A percentile compares a stretch with the other conserved stretches of the same genome.
Evolutionary conservation across 2,113 vertebrate species (phyloP).

Genomic region (Mormyrus lacerda): DNA sequence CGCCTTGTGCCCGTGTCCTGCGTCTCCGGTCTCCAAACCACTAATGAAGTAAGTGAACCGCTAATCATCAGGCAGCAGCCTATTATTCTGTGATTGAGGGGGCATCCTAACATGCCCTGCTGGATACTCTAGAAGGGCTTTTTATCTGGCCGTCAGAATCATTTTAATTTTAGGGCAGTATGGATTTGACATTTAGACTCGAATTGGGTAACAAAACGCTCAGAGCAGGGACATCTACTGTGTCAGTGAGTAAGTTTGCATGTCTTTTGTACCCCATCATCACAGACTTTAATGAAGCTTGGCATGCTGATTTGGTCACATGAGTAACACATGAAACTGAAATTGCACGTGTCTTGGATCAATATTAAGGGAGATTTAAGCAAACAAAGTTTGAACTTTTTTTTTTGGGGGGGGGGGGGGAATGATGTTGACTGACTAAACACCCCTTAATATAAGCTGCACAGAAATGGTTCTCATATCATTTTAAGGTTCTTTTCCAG

Average conservation of each 20-base stretch:
- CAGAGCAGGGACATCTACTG: background rate
- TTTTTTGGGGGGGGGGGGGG: too few relatives aligned
- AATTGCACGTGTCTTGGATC: too few relatives aligned
- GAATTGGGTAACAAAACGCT: background rate
- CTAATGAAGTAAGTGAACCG: background rate
- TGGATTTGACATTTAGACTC: background rate
- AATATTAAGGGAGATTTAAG: too few relatives aligned
- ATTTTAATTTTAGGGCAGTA: background rate
- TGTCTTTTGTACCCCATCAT: background rate
- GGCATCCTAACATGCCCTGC: background rate
- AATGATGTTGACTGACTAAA: too few relatives aligned
- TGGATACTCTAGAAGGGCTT: background rate
- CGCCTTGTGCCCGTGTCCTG: background rate
- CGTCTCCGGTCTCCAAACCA: background rate
- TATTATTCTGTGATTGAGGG: background rate
- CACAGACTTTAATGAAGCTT: too few relatives aligned
- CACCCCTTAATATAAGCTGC: too few relatives aligned
- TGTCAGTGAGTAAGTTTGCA: background rate
- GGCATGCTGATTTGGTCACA: too few relatives aligned
- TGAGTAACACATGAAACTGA: too few relatives aligned
- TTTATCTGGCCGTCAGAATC: background rate
- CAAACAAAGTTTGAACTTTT: too few relatives aligned
- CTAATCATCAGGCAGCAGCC: background rate
- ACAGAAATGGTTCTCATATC: too few relatives aligned
- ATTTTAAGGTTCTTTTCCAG: too few relatives aligned